phyloP scores from a whole-genome alignment of 1,140 invertebrate genomes.

The Macrostomum lignano region DNA sequence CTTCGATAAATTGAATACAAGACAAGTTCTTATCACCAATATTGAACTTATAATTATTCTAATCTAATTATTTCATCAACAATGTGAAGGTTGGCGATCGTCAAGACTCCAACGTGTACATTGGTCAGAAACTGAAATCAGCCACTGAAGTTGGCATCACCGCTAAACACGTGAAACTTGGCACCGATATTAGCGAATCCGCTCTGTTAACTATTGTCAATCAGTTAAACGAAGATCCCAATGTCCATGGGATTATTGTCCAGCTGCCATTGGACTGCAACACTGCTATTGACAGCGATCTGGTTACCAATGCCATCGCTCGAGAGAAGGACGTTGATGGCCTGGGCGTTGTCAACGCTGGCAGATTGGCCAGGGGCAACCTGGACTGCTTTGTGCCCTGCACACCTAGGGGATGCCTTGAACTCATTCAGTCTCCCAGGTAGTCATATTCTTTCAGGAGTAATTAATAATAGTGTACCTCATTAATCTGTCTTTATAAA shows the following conservation, averaged over 20 bases:
- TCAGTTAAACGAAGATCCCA: conserved; percentile 49
- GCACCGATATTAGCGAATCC: conserved; percentile 46
- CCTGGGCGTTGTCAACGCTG: conserved; percentile 63
- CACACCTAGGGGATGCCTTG: too few relatives aligned
- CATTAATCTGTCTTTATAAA: too few relatives aligned
- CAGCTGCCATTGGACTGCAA: conserved; percentile 65
- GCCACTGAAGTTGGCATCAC: conserved; percentile 62
- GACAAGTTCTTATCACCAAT: too few relatives aligned
- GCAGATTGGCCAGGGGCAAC: conserved; percentile 38
- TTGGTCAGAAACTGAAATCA: conserved; percentile 73
- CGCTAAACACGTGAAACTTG: conserved; percentile 49
- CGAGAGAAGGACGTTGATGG: conserved; percentile 79
- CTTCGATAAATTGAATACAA: too few relatives aligned
- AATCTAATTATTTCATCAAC: too few relatives aligned
- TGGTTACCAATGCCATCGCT: conserved; percentile 53
- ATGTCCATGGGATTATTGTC: conserved; percentile 75
- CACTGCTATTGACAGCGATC: conserved; percentile 49
- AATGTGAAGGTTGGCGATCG: conserved; percentile 66
- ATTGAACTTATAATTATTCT: too few relatives aligned
- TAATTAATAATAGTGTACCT: too few relatives aligned
- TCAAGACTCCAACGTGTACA: conserved; percentile 97
- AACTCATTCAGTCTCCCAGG: too few relatives aligned
- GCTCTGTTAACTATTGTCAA: conserved; percentile 39
- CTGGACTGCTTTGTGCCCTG: too few relatives aligned
- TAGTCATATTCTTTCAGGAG: too few relatives aligned